A percentile compares a stretch with the other conserved stretches of the same genome.
Conservation (phyloP, 2,888 invertebrate species). For the Flabesymbios commensalis region DNA sequence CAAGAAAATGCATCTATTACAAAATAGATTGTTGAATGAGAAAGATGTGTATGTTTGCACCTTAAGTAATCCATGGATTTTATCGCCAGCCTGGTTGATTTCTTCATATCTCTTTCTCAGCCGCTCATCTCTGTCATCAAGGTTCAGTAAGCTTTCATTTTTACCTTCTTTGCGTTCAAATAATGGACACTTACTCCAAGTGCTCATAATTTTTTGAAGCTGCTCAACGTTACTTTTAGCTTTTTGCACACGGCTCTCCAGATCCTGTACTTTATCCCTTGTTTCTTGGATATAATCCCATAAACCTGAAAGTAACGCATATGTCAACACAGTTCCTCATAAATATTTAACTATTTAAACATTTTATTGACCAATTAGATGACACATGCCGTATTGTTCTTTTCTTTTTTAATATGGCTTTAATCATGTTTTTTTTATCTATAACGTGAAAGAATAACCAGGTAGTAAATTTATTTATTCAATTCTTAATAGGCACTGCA, state of each 20-base stretch:
- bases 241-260: constrained; percentile 78
- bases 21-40: neutral
- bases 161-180: constrained; percentile 87
- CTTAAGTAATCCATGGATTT: constrained; percentile 74
- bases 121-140: constrained; percentile 80
- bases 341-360: neutral
- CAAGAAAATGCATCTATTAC: neutral
- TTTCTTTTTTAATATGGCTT: neutral
- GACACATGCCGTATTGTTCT: too few relatives aligned
- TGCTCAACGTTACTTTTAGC: constrained; percentile 83
- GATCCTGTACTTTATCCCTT: constrained; percentile 76
- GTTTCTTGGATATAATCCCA: constrained; percentile 81
- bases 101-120: constrained; percentile 79
- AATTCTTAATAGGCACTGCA: too few relatives aligned
- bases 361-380: neutral
- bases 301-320: constrained; percentile 67
- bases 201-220: constrained; percentile 77
- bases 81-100: constrained; percentile 73
- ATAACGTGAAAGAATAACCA: neutral
- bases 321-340: neutral
- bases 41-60: constrained; percentile 46
- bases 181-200: constrained; percentile 82
- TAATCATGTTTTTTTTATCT: neutral
- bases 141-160: constrained; percentile 78
- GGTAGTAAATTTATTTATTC: neutral